phyloP scores from a whole-genome alignment of 1,140 invertebrate genomes.

The Lineus longissimus region DNA sequence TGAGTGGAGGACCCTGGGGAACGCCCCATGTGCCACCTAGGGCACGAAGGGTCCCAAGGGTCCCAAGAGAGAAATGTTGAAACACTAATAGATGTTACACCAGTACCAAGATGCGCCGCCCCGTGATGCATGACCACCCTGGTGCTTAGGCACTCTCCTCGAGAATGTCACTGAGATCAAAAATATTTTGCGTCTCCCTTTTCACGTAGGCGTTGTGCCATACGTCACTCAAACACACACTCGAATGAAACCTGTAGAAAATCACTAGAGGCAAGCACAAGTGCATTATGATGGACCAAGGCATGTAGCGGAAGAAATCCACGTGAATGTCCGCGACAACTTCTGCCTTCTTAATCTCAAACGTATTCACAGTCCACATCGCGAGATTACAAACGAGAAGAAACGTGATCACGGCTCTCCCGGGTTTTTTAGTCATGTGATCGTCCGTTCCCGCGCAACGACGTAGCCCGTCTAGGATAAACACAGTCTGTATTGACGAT shows the following conservation, averaged over 20 bases:
- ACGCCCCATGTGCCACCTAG: too few species aligned
- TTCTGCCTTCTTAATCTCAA: constrained; percentile 74
- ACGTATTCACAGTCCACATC: constrained; percentile 79
- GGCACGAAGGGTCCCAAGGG: too few species aligned
- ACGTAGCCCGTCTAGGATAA: constrained; percentile 84
- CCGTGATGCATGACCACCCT: too few species aligned
- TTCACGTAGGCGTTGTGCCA: constrained; percentile 86
- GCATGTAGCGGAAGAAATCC: constrained; percentile 89
- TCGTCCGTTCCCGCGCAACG: constrained; percentile 39
- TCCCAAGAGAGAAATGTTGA: too few species aligned
- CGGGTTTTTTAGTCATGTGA: constrained; percentile 63
- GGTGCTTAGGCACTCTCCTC: too few species aligned
- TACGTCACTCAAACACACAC: constrained; percentile 93
- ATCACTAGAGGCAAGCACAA: constrained; percentile 93
- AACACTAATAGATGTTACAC: too few species aligned
- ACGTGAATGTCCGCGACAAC: constrained; percentile 52
- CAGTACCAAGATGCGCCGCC: too few species aligned
- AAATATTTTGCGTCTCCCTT: too few species aligned
- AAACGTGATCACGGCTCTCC: constrained; percentile 73
- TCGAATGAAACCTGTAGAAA: constrained; percentile 94
- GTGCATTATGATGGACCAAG: constrained; percentile 97
- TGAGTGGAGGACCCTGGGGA: too few species aligned
- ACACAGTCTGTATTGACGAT: constrained; percentile 73
- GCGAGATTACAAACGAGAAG: constrained; percentile 75
- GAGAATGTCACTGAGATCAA: too few species aligned